Base-by-base conservation (phyloP, 37 sponge, comb jelly and placozoan genomes). In the Aphrocallistes beatrix region DNA sequence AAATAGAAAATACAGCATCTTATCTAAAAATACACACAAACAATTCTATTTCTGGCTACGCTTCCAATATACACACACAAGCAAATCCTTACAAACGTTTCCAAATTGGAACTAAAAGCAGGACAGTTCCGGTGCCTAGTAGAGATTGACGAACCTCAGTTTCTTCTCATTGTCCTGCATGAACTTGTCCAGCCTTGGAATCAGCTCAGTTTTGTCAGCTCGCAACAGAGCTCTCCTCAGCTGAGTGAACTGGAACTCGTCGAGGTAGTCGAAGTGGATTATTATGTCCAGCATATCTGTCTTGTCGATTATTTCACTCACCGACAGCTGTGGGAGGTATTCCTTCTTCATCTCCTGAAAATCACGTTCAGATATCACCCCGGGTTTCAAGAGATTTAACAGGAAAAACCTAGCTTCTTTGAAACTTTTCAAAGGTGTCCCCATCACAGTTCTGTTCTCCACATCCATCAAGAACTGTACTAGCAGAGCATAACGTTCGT, bases 321-420 rank as follows among this genome's bases (percentile, higher is more conserved):
- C 21, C 3, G 75, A 60, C 75, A 60, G n/a, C n/a, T 32, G 75
- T 13, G 75, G 75, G 10, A 32, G 3, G n/a, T 60, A 60, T 60
- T 60, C 75, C 75, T 60, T 60, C 75, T 60, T 60, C 75, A 60
- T 60, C n/a, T 60, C 75, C 8, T 25, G 3, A 60, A 60, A 60
- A 25, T 60, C 75, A 8, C 3, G 28, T 3, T 60, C n/a, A 19
- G 75, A 60, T 8, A 60, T 25, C 10, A 21, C 34, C 17, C 75
- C 75, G 3, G 75, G 75, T 60, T 60, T 60, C 28, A 60, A 60
- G n/a, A 60, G n/a, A 13, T 13, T 28, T 6, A 60, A 28, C 8
- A 60, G 75, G n/a, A 60, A 60, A 21, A 60, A 19, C n/a, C 75
- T 19, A 13, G 17, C 25, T 28, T 13, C 34, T 19, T 25, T 25